phyloP scores from a whole-genome alignment of 2,113 vertebrate genomes.

The Axis porcinus region DNA sequence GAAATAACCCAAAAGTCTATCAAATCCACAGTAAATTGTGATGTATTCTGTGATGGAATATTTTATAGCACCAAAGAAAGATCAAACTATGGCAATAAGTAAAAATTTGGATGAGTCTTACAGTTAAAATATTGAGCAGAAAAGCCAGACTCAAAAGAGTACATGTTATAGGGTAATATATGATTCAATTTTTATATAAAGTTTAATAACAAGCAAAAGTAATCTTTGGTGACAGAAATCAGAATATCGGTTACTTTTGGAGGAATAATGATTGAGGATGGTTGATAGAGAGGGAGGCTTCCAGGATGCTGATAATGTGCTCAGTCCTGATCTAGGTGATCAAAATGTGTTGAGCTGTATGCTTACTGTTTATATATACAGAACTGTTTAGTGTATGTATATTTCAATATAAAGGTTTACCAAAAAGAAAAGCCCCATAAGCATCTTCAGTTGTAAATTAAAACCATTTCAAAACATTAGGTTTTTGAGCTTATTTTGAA shows the following conservation, averaged over 20 bases:
- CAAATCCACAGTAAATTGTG: not conserved
- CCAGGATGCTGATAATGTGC: not conserved
- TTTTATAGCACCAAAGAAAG: not conserved
- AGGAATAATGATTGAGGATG: not conserved
- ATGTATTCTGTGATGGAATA: not conserved
- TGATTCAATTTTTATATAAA: not conserved
- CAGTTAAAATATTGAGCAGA: not conserved
- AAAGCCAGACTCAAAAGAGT: not conserved
- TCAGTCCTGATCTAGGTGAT: not conserved
- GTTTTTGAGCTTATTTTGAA: not conserved
- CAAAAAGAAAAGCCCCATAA: not conserved
- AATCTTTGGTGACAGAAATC: not conserved
- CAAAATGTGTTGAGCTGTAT: not conserved
- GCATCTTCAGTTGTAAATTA: not conserved
- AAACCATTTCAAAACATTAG: not conserved
- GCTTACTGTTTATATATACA: not conserved
- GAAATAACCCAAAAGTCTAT: not conserved
- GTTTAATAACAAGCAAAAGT: not conserved
- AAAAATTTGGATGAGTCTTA: slow-evolving; percentile 10
- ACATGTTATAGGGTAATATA: not conserved
- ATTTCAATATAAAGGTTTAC: not conserved
- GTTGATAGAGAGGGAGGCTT: not conserved
- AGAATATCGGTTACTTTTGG: not conserved
- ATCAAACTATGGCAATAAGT: not conserved
- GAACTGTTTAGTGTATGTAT: not conserved